Evolutionary conservation across 2,888 invertebrate species (phyloP).

Genomic region (Atrina japonica): DNA sequence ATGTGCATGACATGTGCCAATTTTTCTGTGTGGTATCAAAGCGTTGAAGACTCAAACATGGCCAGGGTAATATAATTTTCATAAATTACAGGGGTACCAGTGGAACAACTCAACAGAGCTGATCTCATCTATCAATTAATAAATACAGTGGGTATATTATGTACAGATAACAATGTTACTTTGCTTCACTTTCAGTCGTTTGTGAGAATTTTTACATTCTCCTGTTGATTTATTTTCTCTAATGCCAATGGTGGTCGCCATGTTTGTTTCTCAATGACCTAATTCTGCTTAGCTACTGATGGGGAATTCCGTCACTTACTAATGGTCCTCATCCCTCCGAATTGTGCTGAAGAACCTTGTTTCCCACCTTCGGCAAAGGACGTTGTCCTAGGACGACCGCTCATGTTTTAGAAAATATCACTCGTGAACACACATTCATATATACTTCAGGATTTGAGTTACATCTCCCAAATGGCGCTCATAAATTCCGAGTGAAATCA

Average conservation of each 20-base stretch:
- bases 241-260: conserved; percentile 37
- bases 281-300: conserved; percentile 46
- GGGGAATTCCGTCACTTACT: conserved; percentile 41
- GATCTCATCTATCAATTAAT: no score
- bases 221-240: no score
- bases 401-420: conserved; percentile 61
- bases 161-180: no score
- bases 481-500: conserved; percentile 26
- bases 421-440: conserved; percentile 37
- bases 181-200: no score
- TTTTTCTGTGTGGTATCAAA: no score
- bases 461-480: conserved; percentile 60
- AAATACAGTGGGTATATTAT: no score
- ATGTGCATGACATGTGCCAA: no score
- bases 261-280: conserved; percentile 45
- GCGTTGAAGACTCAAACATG: no score
- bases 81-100: no score
- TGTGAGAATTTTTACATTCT: no score
- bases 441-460: conserved; percentile 27
- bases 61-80: no score
- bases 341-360: conserved; percentile 70
- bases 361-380: conserved; percentile 78
- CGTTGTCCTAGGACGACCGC: conserved; percentile 77
- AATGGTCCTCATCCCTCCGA: conserved; percentile 76
- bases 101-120: no score